Conservation (phyloP, 2,888 invertebrate species). For the Amphimallon solstitiale region DNA sequence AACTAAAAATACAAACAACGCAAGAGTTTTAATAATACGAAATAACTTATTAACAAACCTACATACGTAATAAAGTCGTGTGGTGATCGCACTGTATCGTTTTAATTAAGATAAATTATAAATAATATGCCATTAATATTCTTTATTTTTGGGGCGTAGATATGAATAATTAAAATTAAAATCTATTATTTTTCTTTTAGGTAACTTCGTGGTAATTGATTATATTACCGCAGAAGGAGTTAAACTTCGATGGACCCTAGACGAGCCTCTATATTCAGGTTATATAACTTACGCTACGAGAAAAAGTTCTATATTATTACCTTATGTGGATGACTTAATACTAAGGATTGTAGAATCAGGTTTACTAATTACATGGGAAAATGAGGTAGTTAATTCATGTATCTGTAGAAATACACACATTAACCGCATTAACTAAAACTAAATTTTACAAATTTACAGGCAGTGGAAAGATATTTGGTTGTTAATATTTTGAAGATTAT, state of each 20-base stretch:
- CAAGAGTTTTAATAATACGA: too few species aligned
- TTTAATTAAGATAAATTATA: too few species aligned
- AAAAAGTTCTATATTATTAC: constrained; percentile 38
- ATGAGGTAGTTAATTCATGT: constrained; percentile 17
- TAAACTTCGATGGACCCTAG: constrained; percentile 29
- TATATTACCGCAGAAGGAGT: constrained; percentile 35
- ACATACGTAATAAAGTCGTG: too few species aligned
- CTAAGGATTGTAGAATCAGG: constrained; percentile 34
- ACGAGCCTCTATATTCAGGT: constrained; percentile 37
- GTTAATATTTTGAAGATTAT: constrained; percentile 30
- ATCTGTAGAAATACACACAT: not conserved
- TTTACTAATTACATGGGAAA: constrained; percentile 35
- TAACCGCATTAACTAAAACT: too few species aligned
- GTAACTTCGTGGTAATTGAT: constrained; percentile 34
- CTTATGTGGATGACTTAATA: constrained; percentile 35
- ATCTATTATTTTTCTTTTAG: constrained; percentile 23
- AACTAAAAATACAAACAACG: too few species aligned
- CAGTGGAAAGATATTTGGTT: constrained; percentile 27
- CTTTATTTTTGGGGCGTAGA: too few species aligned
- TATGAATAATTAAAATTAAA: too few species aligned
- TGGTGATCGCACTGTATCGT: too few species aligned
- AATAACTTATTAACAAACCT: too few species aligned
- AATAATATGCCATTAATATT: too few species aligned
- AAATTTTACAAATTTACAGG: constrained; percentile 26
- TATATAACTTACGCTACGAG: constrained; percentile 29